phyloP scores from a whole-genome alignment of 1,140 invertebrate species.

The Saccostrea cuccullata region DNA sequence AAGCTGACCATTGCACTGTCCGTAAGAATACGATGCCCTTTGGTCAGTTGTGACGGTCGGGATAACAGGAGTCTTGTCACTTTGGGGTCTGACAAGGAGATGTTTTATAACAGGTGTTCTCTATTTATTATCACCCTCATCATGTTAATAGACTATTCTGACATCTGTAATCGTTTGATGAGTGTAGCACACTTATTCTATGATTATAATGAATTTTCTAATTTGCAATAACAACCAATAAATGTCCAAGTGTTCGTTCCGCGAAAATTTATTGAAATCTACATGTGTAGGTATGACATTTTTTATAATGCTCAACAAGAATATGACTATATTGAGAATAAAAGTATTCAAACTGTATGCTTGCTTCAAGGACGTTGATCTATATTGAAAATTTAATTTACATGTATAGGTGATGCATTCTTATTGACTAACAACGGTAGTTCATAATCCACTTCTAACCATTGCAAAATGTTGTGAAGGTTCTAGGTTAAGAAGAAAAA shows the following conservation, averaged over 20 bases:
- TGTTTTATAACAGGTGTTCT: conserved; percentile 8
- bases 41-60: conserved; percentile 14
- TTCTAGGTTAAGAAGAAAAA: too few relatives aligned
- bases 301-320: background rate
- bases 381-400: too few relatives aligned
- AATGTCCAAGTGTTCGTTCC: background rate
- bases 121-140: conserved; percentile 28
- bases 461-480: too few relatives aligned
- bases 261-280: conserved; percentile 15
- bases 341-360: too few relatives aligned
- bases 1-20: background rate
- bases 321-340: too few relatives aligned
- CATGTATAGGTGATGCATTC: too few relatives aligned
- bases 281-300: background rate
- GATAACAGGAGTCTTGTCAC: conserved; percentile 10
- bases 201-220: conserved; percentile 37
- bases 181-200: conserved; percentile 22
- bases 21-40: background rate
- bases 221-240: conserved; percentile 2
- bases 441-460: too few relatives aligned
- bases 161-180: conserved; percentile 27
- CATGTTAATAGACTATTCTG: background rate
- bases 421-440: too few relatives aligned
- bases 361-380: too few relatives aligned
- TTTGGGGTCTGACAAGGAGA: conserved; percentile 10